phyloP scores from a whole-genome alignment of 2,797 vertebrate genomes.

The Phataginus tricuspis region DNA sequence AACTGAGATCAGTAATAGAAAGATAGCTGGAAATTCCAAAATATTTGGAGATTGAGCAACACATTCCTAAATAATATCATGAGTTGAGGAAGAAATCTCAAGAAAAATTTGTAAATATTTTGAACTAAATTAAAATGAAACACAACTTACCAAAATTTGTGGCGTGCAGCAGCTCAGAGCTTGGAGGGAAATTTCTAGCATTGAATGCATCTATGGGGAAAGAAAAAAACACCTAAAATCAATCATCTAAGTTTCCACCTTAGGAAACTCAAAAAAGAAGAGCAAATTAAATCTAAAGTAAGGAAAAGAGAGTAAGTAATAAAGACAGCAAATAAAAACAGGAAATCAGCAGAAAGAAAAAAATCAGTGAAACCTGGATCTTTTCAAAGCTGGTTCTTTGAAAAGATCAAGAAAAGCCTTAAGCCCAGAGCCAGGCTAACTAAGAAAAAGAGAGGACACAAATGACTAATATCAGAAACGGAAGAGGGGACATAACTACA shows the following conservation, averaged over 20 bases:
- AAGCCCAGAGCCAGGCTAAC: background rate
- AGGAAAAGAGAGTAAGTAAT: conserved; percentile 3
- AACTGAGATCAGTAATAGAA: background rate
- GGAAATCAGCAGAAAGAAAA: background rate
- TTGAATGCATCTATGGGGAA: background rate
- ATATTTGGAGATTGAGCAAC: background rate
- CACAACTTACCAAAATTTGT: background rate
- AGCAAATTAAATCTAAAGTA: conserved; percentile 31
- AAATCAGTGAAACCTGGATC: background rate
- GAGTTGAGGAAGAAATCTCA: background rate
- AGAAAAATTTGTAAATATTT: background rate
- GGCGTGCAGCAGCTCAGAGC: background rate
- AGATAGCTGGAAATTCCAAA: background rate
- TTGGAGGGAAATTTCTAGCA: background rate
- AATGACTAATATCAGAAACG: background rate
- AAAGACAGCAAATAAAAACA: background rate
- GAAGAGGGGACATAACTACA: background rate
- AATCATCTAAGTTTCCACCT: background rate
- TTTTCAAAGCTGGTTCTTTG: background rate
- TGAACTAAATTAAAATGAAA: background rate
- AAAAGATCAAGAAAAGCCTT: background rate
- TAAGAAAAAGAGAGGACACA: background rate
- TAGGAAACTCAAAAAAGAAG: background rate
- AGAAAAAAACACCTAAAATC: background rate
- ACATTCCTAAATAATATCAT: background rate